phyloP scores from a whole-genome alignment of 2,797 vertebrate genomes.

The Fistularia commersonii region DNA sequence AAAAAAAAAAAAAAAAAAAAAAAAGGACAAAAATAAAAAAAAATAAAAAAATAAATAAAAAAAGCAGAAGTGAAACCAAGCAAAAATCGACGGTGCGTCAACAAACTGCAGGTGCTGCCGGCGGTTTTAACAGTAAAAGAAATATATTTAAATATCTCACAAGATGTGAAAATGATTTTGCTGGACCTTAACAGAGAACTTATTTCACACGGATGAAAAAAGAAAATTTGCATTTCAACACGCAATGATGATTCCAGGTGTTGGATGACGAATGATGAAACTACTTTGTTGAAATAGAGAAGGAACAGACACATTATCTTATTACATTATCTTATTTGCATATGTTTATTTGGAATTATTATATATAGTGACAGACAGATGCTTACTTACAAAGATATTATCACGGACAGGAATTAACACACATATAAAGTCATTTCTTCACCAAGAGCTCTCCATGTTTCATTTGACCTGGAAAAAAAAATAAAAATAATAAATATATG shows the following conservation, averaged over 20 bases:
- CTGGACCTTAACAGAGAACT: conserved; percentile 18
- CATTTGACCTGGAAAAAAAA: conserved; percentile 5
- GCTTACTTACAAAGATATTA: no score
- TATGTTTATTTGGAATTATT: no score
- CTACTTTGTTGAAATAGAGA: no score
- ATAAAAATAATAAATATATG: neutral
- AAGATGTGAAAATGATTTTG: conserved; percentile 11
- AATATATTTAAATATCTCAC: conserved; percentile 51
- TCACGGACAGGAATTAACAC: no score
- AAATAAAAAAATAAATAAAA: conserved; percentile 24
- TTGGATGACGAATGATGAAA: neutral
- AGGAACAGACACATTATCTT: no score
- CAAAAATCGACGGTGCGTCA: conserved; percentile 38
- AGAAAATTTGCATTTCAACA: neutral
- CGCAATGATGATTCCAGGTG: conserved; percentile 13
- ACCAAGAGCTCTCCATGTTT: neutral
- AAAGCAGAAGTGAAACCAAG: conserved; percentile 60
- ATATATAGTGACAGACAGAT: no score
- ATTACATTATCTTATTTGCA: no score
- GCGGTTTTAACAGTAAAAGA: conserved; percentile 20
- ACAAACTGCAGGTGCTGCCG: conserved; percentile 51
- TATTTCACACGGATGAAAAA: conserved; percentile 1
- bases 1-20: conserved; percentile 36
- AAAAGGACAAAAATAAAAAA: conserved; percentile 13
- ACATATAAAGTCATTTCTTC: no score